Base-by-base conservation (phyloP, 2,888 invertebrate genomes). In the Laspeyria flexula region DNA sequence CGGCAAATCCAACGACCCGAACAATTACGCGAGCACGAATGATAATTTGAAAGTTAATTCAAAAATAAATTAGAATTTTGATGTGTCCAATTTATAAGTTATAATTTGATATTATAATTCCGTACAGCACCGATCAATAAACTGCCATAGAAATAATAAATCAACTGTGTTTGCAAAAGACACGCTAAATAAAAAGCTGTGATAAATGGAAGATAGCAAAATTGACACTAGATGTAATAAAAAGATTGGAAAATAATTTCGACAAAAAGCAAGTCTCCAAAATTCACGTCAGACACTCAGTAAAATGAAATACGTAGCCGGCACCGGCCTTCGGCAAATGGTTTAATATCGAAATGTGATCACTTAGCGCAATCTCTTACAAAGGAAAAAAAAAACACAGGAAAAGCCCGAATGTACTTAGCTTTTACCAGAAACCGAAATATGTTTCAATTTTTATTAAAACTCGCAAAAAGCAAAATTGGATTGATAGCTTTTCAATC, bases 271-370 rank as follows among this genome's bases (percentile, higher is more conserved):
- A 84, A 90, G 88, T 87, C 86, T 87, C 86, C 83, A 82, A 88
- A 89, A 86, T 86, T 90, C 88, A 85, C 85, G 85, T 86, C 90
- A 85, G 85, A 90, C 91, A 92, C 91, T 92, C 90, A 91, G 90
- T 90, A 85, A 91, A 92, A 92, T 92, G 92, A 92, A 91, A 92
- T 91, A 90, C 90, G 90, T 87, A 86, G 86, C 86, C 87, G 80
- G 86, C 83, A 85, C 88, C 79, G 90, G 89, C 89, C 89, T 88
- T 87, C 88, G 85, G 88, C 88, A 90, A 91, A 91, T 90, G 91
- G 90, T 90, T 90, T 91, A 91, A 92, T 92, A 92, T 91, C 91
- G 91, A 91, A 92, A 92, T 91, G 92, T 91, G 91, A 90, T 92
- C 91, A 92, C 91, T 91, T 92, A 91, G 91, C 89, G 90, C 89